These are phyloP conservation scores for Pollenia amentaria DNA, from an alignment of 2,888 invertebrate species.

Conservation along the genomic window DNA sequence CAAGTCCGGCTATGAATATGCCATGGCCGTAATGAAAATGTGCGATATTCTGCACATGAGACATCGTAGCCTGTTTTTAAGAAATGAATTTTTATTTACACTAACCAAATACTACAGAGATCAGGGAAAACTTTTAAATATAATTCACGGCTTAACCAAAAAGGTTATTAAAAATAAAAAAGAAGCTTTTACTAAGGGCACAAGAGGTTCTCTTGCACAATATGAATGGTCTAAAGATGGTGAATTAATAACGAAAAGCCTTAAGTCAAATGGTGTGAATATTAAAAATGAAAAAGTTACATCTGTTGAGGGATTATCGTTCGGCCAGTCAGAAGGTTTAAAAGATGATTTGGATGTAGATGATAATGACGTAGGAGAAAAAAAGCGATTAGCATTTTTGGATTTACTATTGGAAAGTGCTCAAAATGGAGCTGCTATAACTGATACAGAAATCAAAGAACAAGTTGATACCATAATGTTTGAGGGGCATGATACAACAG, in stretches of 20 bases:
- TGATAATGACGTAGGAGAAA: constrained; percentile 91
- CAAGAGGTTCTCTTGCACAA: constrained; percentile 85
- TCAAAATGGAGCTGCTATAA: constrained; percentile 89
- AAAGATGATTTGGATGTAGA: constrained; percentile 93
- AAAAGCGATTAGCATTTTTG: constrained; percentile 93
- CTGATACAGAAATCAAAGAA: constrained; percentile 92
- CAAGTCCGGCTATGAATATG: constrained; percentile 92
- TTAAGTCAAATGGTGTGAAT: constrained; percentile 55
- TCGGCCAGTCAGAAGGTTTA: constrained; percentile 89
- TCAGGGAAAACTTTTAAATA: constrained; percentile 90
- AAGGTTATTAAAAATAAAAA: constrained; percentile 92
- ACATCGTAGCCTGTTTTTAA: constrained; percentile 91
- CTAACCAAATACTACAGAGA: constrained; percentile 90
- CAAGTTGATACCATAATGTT: constrained; percentile 95
- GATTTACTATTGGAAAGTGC: constrained; percentile 93
- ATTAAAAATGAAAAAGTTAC: constrained; percentile 64
- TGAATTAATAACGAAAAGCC: constrained; percentile 71
- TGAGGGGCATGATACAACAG: constrained; percentile 94
- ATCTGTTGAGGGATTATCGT: constrained; percentile 88
- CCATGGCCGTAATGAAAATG: constrained; percentile 96
- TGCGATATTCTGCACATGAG: constrained; percentile 93
- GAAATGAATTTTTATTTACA: constrained; percentile 91
- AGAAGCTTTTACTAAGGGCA: constrained; percentile 89
- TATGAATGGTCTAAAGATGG: constrained; percentile 77
- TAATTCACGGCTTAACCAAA: constrained; percentile 92